Evolutionary conservation across 2,113 vertebrate genomes (phyloP).

Genomic region (Lagopus muta): DNA sequence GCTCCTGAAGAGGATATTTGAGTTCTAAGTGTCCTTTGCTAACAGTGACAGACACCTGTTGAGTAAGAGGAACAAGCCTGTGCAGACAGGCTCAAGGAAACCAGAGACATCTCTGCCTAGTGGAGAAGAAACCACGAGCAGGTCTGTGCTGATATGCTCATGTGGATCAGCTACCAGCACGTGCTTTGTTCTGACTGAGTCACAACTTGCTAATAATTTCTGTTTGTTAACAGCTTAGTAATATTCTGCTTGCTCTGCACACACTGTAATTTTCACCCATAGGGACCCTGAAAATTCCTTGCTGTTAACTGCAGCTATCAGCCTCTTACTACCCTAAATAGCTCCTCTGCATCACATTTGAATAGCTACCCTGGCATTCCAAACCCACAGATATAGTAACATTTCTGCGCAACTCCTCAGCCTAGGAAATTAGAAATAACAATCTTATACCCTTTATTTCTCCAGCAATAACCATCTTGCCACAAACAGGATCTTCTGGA

Average conservation of each 20-base stretch:
- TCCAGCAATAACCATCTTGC: not conserved
- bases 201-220: not conserved
- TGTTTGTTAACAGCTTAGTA: not conserved
- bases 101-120: rapidly evolving
- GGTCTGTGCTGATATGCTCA: not conserved
- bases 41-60: not conserved
- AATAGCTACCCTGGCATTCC: not conserved
- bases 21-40: not conserved
- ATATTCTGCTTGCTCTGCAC: not conserved
- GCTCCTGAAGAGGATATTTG: not conserved
- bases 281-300: not conserved
- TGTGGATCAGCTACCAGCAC: not conserved
- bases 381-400: not conserved
- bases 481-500: not conserved
- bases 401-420: not conserved
- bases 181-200: not conserved
- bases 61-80: not conserved
- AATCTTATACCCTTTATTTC: not conserved
- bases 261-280: not conserved
- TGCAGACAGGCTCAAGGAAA: not conserved
- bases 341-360: not conserved
- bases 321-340: constrained; percentile 29
- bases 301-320: constrained; percentile 1
- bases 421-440: not conserved
- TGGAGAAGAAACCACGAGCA: not conserved